Conservation (phyloP, 2,888 invertebrate genomes). For the Acanthosepion esculentum region DNA sequence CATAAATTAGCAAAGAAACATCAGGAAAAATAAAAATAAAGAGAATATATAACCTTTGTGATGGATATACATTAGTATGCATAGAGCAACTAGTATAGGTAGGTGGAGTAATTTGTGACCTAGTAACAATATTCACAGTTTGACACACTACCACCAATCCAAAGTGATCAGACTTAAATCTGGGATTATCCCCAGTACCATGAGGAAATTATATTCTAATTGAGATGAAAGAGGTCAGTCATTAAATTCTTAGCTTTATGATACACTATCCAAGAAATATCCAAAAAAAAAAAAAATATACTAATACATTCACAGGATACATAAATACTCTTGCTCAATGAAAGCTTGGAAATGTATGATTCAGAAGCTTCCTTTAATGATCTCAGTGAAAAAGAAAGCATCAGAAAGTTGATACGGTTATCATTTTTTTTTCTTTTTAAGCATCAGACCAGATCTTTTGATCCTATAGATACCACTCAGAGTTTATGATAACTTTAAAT, state of each 20-base stretch:
- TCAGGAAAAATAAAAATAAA: not conserved
- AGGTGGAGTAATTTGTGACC: constrained; percentile 6
- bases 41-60: not conserved
- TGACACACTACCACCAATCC: not conserved
- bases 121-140: not conserved
- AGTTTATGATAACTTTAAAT: no score
- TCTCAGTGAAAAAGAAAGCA: no score
- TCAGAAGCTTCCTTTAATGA: no score
- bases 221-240: not conserved
- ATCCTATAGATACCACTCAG: no score
- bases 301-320: not conserved
- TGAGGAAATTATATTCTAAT: not conserved
- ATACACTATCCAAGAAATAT: not conserved
- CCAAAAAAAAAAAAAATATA: not conserved
- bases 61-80: not conserved
- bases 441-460: no score
- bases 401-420: no score
- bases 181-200: not conserved
- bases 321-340: no score
- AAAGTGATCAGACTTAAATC: constrained; percentile 6
- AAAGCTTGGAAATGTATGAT: no score
- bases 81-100: not conserved
- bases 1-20: not conserved
- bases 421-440: no score
- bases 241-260: not conserved